phyloP scores from a whole-genome alignment of 2,113 vertebrate genomes.

The Pelodiscus sinensis region DNA sequence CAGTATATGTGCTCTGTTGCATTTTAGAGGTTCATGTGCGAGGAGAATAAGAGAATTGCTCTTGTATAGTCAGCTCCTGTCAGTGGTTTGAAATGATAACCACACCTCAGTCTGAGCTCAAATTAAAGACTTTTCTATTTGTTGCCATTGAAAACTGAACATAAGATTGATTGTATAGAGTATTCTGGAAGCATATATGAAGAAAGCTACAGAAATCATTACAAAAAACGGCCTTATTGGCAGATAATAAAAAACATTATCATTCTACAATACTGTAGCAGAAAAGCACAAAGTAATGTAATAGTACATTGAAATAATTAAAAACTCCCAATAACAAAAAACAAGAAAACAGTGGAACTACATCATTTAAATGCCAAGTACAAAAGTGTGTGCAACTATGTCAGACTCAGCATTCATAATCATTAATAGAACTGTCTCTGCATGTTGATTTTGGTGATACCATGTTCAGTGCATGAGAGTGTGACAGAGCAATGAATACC shows the following conservation, averaged over 20 bases:
- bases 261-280: neutral
- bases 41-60: neutral
- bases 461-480: constrained; percentile 2
- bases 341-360: neutral
- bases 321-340: neutral
- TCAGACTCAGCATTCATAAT: neutral
- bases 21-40: neutral
- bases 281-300: neutral
- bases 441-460: constrained; percentile 9
- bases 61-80: neutral
- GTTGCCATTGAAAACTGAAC: neutral
- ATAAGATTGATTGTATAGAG: constrained; percentile 16
- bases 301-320: constrained; percentile 4
- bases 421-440: constrained; percentile 31
- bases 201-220: neutral
- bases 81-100: neutral
- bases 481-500: constrained; percentile 42
- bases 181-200: neutral
- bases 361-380: neutral
- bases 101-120: neutral
- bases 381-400: neutral
- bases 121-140: neutral
- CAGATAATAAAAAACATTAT: constrained; percentile 21
- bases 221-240: neutral
- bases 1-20: neutral